A percentile compares a stretch with the other conserved stretches of the same genome.
Evolutionary conservation across 2,888 invertebrate species (phyloP).

Genomic region (Physocephala rufipes): DNA sequence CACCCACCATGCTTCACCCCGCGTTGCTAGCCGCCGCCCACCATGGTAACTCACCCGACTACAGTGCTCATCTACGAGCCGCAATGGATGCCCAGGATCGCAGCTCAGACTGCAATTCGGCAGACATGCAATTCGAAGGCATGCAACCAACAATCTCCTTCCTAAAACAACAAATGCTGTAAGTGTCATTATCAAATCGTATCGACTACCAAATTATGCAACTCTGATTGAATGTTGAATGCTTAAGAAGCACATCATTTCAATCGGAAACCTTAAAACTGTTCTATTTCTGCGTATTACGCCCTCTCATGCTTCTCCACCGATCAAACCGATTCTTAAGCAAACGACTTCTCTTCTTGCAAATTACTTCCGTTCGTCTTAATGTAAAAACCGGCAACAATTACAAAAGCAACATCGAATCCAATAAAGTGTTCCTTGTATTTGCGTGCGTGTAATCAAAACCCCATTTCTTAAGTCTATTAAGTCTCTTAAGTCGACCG

Average conservation of each 20-base stretch:
- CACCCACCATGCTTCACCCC: slow-evolving; percentile 85
- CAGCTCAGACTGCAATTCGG: slow-evolving; percentile 89
- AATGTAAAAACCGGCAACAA: slow-evolving; percentile 22
- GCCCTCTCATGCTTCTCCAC: too few relatives aligned
- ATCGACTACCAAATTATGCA: neutral
- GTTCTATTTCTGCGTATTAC: neutral
- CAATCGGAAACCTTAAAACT: slow-evolving; percentile 1
- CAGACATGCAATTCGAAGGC: slow-evolving; percentile 90
- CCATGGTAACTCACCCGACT: slow-evolving; percentile 83
- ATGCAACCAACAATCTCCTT: slow-evolving; percentile 97
- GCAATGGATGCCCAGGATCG: slow-evolving; percentile 85
- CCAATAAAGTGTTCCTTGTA: slow-evolving; percentile 60
- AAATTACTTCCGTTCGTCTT: neutral
- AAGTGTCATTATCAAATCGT: neutral
- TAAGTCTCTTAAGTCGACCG: slow-evolving; percentile 45
- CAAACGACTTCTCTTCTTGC: neutral
- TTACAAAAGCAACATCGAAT: slow-evolving; percentile 48
- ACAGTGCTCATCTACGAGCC: slow-evolving; percentile 74
- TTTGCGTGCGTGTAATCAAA: slow-evolving; percentile 54
- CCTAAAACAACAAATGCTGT: slow-evolving; percentile 70
- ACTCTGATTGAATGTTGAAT: slow-evolving; percentile 9
- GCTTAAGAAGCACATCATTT: too few relatives aligned
- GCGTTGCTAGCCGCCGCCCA: slow-evolving; percentile 85
- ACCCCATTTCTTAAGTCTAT: slow-evolving; percentile 46
- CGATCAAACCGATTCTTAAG: neutral